phyloP scores from a whole-genome alignment of 2,113 vertebrate genomes.

The Ariopsis seemanni region DNA sequence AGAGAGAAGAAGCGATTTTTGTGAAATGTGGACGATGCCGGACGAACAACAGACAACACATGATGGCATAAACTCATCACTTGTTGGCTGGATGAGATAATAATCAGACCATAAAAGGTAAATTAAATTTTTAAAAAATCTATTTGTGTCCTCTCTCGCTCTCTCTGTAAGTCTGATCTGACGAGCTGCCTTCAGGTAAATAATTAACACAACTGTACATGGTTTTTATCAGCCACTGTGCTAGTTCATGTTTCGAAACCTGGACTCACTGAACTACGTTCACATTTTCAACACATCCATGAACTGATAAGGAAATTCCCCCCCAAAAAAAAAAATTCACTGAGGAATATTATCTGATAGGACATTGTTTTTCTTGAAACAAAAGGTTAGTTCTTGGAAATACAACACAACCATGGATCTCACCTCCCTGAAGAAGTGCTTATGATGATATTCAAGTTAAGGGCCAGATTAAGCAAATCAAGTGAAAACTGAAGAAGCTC shows the following conservation, averaged over 20 bases:
- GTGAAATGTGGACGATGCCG: too few relatives aligned
- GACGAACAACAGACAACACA: too few relatives aligned
- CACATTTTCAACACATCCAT: not conserved
- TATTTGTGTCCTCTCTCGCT: too few relatives aligned
- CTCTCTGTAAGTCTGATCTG: too few relatives aligned
- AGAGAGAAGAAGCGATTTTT: too few relatives aligned
- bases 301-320: not conserved
- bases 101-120: not conserved
- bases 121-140: too few relatives aligned
- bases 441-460: conserved; percentile 14
- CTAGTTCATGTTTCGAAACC: not conserved
- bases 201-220: not conserved
- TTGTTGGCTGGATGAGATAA: not conserved
- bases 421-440: not conserved
- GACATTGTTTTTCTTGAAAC: not conserved
- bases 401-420: too few relatives aligned
- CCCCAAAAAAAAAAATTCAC: not conserved
- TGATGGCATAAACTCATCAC: too few relatives aligned
- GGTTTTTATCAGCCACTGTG: not conserved
- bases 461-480: conserved; percentile 36
- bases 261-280: not conserved
- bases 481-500: conserved; percentile 36
- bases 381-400: not conserved
- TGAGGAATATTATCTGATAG: not conserved
- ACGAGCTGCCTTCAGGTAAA: too few relatives aligned